phyloP scores from a whole-genome alignment of 1,140 invertebrate species.

The Helicorthomorpha holstii region DNA sequence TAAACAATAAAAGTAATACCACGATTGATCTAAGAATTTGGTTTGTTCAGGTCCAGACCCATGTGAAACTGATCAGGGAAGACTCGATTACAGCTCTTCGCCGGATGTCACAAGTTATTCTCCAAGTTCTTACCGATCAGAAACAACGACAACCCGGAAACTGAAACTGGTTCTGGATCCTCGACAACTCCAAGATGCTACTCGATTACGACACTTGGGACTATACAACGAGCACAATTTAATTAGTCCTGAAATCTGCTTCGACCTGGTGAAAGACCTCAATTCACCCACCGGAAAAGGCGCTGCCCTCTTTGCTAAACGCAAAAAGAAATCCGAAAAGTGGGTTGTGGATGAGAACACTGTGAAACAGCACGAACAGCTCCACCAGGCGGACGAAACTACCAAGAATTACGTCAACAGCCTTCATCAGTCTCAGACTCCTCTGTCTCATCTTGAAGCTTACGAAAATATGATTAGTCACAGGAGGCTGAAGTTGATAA shows the following conservation, averaged over 20 bases:
- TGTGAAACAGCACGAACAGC: slow-evolving; percentile 19
- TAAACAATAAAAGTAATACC: no score
- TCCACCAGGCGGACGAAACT: slow-evolving; percentile 16
- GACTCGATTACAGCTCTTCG: background rate
- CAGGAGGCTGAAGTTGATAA: slow-evolving; percentile 38
- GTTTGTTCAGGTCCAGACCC: no score
- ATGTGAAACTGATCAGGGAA: no score
- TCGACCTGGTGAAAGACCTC: slow-evolving; percentile 53
- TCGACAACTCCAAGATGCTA: slow-evolving; percentile 48
- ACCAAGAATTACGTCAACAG: slow-evolving; percentile 14
- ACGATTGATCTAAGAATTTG: no score
- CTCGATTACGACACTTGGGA: slow-evolving; percentile 36
- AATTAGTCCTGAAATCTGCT: slow-evolving; percentile 45
- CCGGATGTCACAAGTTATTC: background rate
- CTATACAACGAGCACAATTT: slow-evolving; percentile 36
- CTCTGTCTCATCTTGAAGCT: slow-evolving; percentile 10
- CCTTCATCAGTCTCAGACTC: slow-evolving; percentile 8
- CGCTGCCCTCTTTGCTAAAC: slow-evolving; percentile 69
- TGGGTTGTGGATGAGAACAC: slow-evolving; percentile 65
- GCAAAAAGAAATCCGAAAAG: slow-evolving; percentile 65
- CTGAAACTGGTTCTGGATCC: slow-evolving; percentile 65
- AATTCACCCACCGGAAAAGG: slow-evolving; percentile 60
- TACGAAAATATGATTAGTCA: slow-evolving; percentile 20
- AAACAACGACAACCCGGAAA: slow-evolving; percentile 22
- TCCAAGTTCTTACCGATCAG: background rate